phyloP scores from a whole-genome alignment of 2,888 invertebrate species.

The Dicyrtoma fusca region DNA sequence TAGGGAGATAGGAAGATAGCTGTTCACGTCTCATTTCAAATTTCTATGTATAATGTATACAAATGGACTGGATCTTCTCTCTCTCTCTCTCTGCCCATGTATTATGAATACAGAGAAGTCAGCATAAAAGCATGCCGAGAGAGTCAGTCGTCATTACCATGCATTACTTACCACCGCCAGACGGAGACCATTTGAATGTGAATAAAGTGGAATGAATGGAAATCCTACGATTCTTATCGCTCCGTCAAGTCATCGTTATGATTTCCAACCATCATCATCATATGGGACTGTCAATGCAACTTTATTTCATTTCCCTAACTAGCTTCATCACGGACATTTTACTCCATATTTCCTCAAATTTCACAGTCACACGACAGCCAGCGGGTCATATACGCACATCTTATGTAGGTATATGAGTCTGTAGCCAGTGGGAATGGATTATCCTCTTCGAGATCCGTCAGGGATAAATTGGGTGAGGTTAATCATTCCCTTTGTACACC shows the following conservation, averaged over 20 bases:
- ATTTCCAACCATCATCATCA: neutral
- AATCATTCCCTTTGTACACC: too few relatives aligned
- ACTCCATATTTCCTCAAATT: neutral
- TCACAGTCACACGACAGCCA: too few relatives aligned
- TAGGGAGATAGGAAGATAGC: neutral
- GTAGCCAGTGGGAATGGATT: neutral
- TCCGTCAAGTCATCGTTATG: too few relatives aligned
- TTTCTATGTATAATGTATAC: neutral
- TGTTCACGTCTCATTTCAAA: neutral
- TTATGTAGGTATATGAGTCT: too few relatives aligned
- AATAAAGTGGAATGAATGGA: neutral
- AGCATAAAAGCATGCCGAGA: neutral
- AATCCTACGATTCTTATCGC: neutral
- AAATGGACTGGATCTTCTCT: neutral
- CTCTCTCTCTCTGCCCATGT: neutral
- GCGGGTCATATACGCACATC: too few relatives aligned
- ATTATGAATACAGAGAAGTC: neutral
- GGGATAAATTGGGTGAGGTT: too few relatives aligned
- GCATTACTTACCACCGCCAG: constrained; percentile 9
- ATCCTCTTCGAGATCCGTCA: too few relatives aligned
- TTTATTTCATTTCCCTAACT: constrained; percentile 2
- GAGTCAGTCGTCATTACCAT: neutral
- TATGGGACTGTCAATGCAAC: neutral
- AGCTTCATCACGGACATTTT: neutral
- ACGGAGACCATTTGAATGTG: neutral